Percentiles rank a stretch among this genome's conserved stretches.
These are phyloP conservation scores for Chelidonichthys spinosus DNA, from an alignment of 2,797 vertebrate species.

Conservation along the genomic window DNA sequence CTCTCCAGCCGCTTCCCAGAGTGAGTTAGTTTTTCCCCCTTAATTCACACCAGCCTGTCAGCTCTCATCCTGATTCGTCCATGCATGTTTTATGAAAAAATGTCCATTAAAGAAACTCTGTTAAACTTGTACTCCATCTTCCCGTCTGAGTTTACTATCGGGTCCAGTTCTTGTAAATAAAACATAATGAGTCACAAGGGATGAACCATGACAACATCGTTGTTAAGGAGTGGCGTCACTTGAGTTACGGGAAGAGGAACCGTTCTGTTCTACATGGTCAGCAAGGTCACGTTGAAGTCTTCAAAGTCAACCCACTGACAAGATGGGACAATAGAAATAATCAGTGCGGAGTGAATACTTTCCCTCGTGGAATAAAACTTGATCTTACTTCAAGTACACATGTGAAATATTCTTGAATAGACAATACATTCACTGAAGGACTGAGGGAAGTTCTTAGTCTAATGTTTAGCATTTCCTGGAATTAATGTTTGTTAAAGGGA, in stretches of 20 bases:
- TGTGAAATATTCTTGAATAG: not conserved
- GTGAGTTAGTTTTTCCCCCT: too few species aligned
- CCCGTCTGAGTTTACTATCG: too few species aligned
- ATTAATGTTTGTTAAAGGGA: conserved; percentile 35
- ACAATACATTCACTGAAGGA: conserved; percentile 20
- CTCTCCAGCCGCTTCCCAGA: too few species aligned
- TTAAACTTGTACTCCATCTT: too few species aligned
- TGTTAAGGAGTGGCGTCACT: conserved; percentile 22
- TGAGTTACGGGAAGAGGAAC: conserved; percentile 53
- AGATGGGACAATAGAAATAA: not conserved
- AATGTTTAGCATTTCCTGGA: too few species aligned
- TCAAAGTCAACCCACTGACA: too few species aligned
- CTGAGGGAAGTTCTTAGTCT: not conserved
- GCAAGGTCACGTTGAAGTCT: conserved; percentile 3
- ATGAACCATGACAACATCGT: not conserved
- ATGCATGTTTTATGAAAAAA: too few species aligned
- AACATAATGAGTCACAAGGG: conserved; percentile 39
- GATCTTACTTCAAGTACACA: not conserved
- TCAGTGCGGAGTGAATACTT: not conserved
- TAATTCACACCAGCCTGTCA: too few species aligned
- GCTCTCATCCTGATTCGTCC: too few species aligned
- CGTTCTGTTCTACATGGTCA: conserved; percentile 31
- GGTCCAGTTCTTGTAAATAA: too few species aligned
- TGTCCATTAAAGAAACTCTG: too few species aligned
- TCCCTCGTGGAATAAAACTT: not conserved